Evolutionary conservation across 2,888 invertebrate genomes (phyloP).

Genomic region (Cyclophora punctaria): DNA sequence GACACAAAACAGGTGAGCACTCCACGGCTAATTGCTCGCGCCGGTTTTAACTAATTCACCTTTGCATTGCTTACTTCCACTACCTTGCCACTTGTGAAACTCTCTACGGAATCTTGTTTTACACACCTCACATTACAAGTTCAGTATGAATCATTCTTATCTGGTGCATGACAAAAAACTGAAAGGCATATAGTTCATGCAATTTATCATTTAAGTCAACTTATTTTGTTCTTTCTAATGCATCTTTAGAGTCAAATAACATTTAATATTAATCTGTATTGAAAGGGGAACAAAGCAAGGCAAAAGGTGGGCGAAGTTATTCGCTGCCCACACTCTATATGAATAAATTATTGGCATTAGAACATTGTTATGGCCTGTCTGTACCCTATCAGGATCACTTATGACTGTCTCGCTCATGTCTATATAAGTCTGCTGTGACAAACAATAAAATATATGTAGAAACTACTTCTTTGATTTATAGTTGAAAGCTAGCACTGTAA

Average conservation of each 20-base stretch:
- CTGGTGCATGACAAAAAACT: too few species aligned
- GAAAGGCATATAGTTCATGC: too few species aligned
- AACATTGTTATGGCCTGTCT: slow-evolving; percentile 63
- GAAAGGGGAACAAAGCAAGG: slow-evolving; percentile 49
- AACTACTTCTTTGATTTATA: not conserved
- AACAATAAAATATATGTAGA: too few species aligned
- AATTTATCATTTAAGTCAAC: not conserved
- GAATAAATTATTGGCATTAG: slow-evolving; percentile 68
- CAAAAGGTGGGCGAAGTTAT: slow-evolving; percentile 59
- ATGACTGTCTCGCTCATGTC: slow-evolving; percentile 37
- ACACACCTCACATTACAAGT: not conserved
- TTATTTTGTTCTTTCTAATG: slow-evolving; percentile 5
- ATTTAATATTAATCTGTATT: slow-evolving; percentile 8
- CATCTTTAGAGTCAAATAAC: too few species aligned
- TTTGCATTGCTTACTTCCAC: slow-evolving; percentile 36
- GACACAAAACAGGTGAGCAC: slow-evolving; percentile 79
- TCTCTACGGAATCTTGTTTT: slow-evolving; percentile 25
- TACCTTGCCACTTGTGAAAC: slow-evolving; percentile 31
- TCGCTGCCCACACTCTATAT: slow-evolving; percentile 58
- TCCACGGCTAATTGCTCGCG: slow-evolving; percentile 45
- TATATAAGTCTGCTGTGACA: slow-evolving; percentile 18
- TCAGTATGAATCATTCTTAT: too few species aligned
- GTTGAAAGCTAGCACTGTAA: slow-evolving; percentile 6
- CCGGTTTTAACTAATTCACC: slow-evolving; percentile 56
- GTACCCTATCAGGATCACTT: slow-evolving; percentile 45